These are phyloP conservation scores for Pherbina coryleti DNA, from an alignment of 2,888 invertebrate species.

Conservation along the genomic window DNA sequence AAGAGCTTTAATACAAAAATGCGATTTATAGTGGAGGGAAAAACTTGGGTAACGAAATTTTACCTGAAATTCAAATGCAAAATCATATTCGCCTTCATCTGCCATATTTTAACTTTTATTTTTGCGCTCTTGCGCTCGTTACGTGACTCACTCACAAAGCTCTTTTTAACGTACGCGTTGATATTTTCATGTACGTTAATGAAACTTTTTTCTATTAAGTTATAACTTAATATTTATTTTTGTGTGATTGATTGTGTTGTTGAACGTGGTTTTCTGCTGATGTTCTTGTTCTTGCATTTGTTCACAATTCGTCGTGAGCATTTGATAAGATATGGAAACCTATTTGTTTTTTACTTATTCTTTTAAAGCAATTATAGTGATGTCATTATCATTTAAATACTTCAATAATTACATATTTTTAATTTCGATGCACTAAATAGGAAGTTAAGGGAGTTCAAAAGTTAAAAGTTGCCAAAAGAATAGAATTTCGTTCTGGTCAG, in stretches of 20 bases:
- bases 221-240: conserved; percentile 6
- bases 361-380: neutral
- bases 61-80: conserved; percentile 78
- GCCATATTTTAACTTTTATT: conserved; percentile 51
- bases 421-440: conserved; percentile 11
- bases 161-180: conserved; percentile 1
- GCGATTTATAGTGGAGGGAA: conserved; percentile 3
- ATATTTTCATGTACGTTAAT: conserved; percentile 7
- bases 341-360: neutral
- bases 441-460: neutral
- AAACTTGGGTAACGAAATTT: conserved; percentile 57
- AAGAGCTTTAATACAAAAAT: neutral
- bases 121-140: neutral
- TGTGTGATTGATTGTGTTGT: conserved; percentile 43
- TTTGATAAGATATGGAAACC: neutral
- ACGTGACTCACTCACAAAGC: conserved; percentile 10
- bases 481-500: neutral
- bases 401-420: conserved; percentile 1
- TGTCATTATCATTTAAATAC: neutral
- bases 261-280: conserved; percentile 48
- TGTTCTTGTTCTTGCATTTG: conserved; percentile 9
- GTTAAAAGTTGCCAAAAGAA: neutral
- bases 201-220: conserved; percentile 8
- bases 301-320: neutral
- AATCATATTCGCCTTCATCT: conserved; percentile 74